Base-by-base conservation (phyloP, 2,113 vertebrate species). In the Zeus faber region DNA sequence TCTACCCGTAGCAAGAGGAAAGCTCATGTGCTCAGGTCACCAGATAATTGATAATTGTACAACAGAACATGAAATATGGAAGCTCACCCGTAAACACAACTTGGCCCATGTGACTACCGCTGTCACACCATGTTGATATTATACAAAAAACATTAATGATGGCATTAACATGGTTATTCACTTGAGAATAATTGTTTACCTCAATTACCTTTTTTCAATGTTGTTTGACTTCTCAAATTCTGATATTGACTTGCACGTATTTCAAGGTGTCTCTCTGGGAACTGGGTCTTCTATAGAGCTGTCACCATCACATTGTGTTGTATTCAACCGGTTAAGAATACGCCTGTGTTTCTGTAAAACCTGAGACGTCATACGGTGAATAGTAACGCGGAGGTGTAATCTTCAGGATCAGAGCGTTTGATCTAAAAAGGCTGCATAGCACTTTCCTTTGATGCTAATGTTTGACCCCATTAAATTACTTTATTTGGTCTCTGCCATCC, bases 241-340 rank as follows among this genome's bases (percentile, higher is more conserved):
- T 78, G 59, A 63, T 13, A 47, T 57, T 59, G 26, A 18, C 49
- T 54, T 68, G 57, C 43, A 44, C 21, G 41, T 37, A 50, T 76
- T 69, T 51, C 54, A 47, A 29, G 46, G 49, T 14, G 45, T 64
- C 60, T 67, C 59, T 76, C 45, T 61, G 58, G 79, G 81, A 85
- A 81, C 65, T 77, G 63, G 70, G 65, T 79, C 70, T 72, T 20
- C 71, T 60, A 64, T 83, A 85, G 66, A 85, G 41, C 53, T 37
- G 62, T 77, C 58, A 66, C 20, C 40, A 33, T 81, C 67, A 72
- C 50, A 74, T 82, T 77, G 67, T 80, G 49, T 59, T 68, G 48
- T 66, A 44, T 69, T 74, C 65, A 39, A n/a, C 13, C 14, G 8
- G 49, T 56, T 54, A 27, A 70, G 58, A 77, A 80, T 64, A 54